Conservation (phyloP, 2,888 invertebrate genomes). For the Patella pellucida region DNA sequence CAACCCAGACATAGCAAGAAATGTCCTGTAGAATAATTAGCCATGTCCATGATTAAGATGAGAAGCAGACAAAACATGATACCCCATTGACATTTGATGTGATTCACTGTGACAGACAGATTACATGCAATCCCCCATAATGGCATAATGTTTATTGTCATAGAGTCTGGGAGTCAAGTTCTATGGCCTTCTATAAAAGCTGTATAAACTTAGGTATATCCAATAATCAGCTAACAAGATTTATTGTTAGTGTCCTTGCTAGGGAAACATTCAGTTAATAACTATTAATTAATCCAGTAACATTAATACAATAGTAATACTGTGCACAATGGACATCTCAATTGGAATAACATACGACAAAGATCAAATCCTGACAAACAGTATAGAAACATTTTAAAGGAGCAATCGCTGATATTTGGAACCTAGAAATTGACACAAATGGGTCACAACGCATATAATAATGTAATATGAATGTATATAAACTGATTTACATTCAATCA, state of each 20-base stretch:
- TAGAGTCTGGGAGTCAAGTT: background rate
- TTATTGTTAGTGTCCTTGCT: background rate
- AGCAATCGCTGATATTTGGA: too few species aligned
- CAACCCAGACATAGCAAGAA: background rate
- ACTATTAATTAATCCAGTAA: too few species aligned
- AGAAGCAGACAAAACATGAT: conserved; percentile 5
- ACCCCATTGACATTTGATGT: conserved; percentile 6
- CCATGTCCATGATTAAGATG: background rate
- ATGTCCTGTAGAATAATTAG: conserved; percentile 1
- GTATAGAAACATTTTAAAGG: too few species aligned
- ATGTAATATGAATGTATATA: too few species aligned
- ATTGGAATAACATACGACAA: too few species aligned
- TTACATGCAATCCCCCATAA: conserved; percentile 1
- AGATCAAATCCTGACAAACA: too few species aligned
- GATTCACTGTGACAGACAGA: conserved; percentile 7
- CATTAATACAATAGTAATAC: too few species aligned
- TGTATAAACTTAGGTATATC: background rate
- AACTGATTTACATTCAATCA: too few species aligned
- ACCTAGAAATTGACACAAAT: too few species aligned
- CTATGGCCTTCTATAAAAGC: background rate
- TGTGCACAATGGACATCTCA: too few species aligned
- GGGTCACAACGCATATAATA: too few species aligned
- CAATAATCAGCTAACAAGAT: background rate
- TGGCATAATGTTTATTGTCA: conserved; percentile 3
- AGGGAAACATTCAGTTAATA: too few species aligned